phyloP scores from a whole-genome alignment of 2,888 invertebrate species.

The Alcis repandata region DNA sequence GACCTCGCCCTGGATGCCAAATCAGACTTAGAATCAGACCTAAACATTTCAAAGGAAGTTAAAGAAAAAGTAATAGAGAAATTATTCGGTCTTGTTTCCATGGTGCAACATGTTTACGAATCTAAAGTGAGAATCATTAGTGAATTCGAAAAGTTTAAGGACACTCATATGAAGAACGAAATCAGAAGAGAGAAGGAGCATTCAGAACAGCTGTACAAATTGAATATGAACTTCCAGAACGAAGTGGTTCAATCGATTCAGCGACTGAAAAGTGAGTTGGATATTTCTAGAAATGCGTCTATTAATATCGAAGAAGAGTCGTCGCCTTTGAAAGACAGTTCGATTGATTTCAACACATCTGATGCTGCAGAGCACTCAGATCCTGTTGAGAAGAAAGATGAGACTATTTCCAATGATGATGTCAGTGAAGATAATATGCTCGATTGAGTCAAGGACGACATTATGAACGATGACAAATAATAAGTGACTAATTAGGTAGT shows the following conservation, averaged over 20 bases:
- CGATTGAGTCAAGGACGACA: constrained; percentile 21
- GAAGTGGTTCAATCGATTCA: constrained; percentile 81
- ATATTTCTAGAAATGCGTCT: constrained; percentile 69
- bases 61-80: constrained; percentile 81
- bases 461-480: constrained; percentile 32
- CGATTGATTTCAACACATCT: constrained; percentile 68
- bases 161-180: constrained; percentile 77
- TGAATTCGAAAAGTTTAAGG: constrained; percentile 80
- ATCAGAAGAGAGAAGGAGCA: constrained; percentile 77
- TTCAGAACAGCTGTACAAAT: constrained; percentile 78
- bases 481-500: constrained; percentile 44
- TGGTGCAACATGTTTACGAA: constrained; percentile 82
- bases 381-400: constrained; percentile 30
- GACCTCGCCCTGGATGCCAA: constrained; percentile 80
- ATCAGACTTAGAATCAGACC: constrained; percentile 79
- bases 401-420: constrained; percentile 47
- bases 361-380: constrained; percentile 49
- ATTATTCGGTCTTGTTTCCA: constrained; percentile 75
- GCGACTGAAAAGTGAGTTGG: constrained; percentile 76
- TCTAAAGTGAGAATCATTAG: constrained; percentile 80
- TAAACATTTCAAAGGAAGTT: constrained; percentile 74
- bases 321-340: constrained; percentile 59
- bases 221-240: constrained; percentile 81
- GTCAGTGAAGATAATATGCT: constrained; percentile 40
- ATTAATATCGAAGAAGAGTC: constrained; percentile 58